phyloP scores from a whole-genome alignment of 2,113 vertebrate genomes.

The human region DNA sequence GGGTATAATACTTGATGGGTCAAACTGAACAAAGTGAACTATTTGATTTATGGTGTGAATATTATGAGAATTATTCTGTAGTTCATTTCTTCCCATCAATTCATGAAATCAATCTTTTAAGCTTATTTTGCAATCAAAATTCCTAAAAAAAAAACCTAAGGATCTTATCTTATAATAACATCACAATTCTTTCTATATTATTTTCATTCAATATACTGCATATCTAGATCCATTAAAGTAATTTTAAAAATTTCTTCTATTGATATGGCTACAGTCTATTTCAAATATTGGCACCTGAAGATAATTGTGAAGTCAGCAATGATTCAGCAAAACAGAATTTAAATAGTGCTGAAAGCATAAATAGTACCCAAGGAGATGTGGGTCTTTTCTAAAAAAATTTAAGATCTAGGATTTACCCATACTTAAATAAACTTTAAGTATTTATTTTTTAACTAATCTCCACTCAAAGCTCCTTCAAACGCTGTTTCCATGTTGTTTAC shows the following conservation, averaged over 20 bases:
- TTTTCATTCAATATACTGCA: neutral
- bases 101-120: slow-evolving; percentile 5
- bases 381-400: neutral
- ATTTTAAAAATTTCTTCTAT: neutral
- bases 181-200: neutral
- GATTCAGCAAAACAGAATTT: neutral
- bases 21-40: neutral
- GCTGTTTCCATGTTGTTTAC: neutral
- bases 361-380: neutral
- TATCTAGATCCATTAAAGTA: neutral
- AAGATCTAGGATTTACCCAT: neutral
- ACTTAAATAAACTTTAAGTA: slow-evolving; percentile 19
- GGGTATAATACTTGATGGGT: neutral
- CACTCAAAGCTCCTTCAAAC: neutral
- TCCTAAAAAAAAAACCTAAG: neutral
- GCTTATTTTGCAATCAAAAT: neutral
- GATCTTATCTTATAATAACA: neutral
- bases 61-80: neutral
- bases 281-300: neutral
- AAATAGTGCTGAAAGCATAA: neutral
- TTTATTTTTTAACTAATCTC: slow-evolving; percentile 33
- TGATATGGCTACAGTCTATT: neutral
- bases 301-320: neutral
- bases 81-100: neutral
- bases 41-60: neutral